Conservation (phyloP, 2,797 vertebrate genomes). For the Rhynchonycteris naso region DNA sequence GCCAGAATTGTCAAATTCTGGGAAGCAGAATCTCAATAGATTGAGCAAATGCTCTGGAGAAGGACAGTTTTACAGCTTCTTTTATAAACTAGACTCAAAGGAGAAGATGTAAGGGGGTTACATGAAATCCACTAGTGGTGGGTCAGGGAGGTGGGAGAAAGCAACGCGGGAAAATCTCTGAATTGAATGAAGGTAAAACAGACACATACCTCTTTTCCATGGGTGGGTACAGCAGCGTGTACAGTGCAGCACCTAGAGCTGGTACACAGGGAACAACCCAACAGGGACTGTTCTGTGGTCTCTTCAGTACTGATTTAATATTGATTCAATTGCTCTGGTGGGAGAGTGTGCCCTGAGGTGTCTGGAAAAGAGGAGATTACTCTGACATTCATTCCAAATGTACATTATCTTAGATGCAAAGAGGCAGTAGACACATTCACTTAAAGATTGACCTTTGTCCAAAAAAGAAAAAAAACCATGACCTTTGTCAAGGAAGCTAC, state of each 20-base stretch:
- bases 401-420: background rate
- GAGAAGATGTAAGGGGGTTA: background rate
- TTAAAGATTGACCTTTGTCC: background rate
- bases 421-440: background rate
- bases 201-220: background rate
- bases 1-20: background rate
- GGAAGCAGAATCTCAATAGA: background rate
- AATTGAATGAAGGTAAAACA: background rate
- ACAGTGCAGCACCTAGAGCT: background rate
- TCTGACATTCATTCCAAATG: background rate
- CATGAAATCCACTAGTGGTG: background rate
- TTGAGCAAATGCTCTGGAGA: background rate
- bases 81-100: background rate
- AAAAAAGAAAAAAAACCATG: background rate
- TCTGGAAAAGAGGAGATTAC: background rate
- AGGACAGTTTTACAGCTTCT: background rate
- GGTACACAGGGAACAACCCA: background rate
- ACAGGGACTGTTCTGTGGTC: background rate
- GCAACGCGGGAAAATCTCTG: background rate
- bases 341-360: background rate
- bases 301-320: too few species aligned
- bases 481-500: background rate
- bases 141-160: background rate
- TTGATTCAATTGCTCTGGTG: background rate
- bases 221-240: background rate